Base-by-base conservation (phyloP, 64 coral and sea anemone genomes). In the Actinia tenebrosa region DNA sequence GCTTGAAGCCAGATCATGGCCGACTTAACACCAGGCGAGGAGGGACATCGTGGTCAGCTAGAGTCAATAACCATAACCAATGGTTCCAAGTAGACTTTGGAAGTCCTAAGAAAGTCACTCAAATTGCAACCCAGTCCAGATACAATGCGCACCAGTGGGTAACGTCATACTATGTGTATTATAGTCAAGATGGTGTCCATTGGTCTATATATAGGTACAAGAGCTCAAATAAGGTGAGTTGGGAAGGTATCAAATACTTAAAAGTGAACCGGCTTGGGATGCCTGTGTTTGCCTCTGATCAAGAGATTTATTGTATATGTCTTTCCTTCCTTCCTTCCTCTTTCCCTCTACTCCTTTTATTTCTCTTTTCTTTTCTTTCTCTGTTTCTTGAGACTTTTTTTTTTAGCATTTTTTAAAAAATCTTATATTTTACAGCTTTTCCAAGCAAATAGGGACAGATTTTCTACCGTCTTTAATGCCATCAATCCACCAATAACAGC, bases 371-470 rank as follows among this genome's bases (percentile, higher is more conserved):
- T 8, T 50, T 50, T 8, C 47, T 50, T 50, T 50, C 47, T 50
- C 7, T 50, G 4, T 8, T 50, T 50, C 47, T 37, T 37, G 30
- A 37, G 30, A 37, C 47, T 50, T 8, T 50, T 50, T 50, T 4
- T 50, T 50, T 2, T 8, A 50, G 47, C 47, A 50, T 50, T 2
- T 50, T 50, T 50, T 50, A 5, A 50, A 50, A 50, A 50, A 50
- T 50, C 47, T 5, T 50, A 5, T 50, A 50, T 50, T 68, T 0
- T 22, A 47, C 50, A 96, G 94, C 80, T 81, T 15, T 96, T 96
- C 88, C 85, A 89, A 86, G 94, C 91, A 45, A 96, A 96, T 64
- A 89, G 94, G n/a, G 94, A 96, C 66, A 91, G 79, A 60, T 89
- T 77, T 50, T 93, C 88, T 7, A 88, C 91, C 20, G 84, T 88